Conservation (phyloP, 2,888 invertebrate genomes). For the Pollenia labialis region DNA sequence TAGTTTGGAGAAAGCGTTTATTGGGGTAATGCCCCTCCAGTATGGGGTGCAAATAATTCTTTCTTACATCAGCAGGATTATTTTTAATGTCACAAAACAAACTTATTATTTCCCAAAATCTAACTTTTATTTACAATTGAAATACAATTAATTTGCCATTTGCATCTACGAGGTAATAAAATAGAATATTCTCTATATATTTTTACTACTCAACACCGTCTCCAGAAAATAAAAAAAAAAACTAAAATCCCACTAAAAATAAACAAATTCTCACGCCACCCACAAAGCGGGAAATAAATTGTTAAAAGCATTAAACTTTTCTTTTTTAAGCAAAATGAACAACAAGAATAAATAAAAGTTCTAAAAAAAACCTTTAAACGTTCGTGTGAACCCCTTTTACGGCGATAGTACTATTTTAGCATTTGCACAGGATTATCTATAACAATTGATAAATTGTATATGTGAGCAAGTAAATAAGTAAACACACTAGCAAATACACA, state of each 20-base stretch:
- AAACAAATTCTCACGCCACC: constrained; percentile 67
- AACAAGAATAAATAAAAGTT: constrained; percentile 20
- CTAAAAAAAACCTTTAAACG: constrained; percentile 34
- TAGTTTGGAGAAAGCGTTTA: too few relatives aligned
- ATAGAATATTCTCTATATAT: constrained; percentile 64
- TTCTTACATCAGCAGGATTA: too few relatives aligned
- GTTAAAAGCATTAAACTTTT: constrained; percentile 60
- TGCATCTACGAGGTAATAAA: constrained; percentile 61
- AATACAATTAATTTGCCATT: constrained; percentile 34
- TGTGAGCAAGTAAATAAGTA: constrained; percentile 1
- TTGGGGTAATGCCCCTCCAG: too few relatives aligned
- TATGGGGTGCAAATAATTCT: too few relatives aligned
- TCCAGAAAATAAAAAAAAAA: constrained; percentile 22
- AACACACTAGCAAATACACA: constrained; percentile 47
- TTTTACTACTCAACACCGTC: constrained; percentile 49
- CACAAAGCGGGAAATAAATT: constrained; percentile 59
- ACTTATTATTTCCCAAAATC: background rate
- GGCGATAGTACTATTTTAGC: constrained; percentile 78
- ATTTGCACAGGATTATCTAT: constrained; percentile 77
- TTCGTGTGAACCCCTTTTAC: constrained; percentile 52
- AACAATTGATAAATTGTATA: constrained; percentile 79
- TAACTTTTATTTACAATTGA: constrained; percentile 4
- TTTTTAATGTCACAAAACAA: background rate
- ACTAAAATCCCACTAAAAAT: constrained; percentile 53
- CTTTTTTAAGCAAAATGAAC: constrained; percentile 10